phyloP scores from a whole-genome alignment of 2,797 vertebrate species.

The Tapirus indicus region DNA sequence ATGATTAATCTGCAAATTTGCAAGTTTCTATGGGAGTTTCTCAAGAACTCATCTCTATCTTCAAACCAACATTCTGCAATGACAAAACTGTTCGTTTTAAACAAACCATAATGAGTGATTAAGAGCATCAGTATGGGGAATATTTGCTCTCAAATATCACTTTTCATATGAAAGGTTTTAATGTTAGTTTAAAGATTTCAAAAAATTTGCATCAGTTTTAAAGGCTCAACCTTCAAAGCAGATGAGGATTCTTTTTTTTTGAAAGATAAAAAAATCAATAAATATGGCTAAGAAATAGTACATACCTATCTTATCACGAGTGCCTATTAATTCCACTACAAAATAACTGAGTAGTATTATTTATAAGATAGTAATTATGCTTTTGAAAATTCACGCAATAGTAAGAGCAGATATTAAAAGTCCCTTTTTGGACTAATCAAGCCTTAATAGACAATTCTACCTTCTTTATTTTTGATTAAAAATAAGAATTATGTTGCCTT shows the following conservation, averaged over 20 bases:
- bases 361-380: neutral
- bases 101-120: neutral
- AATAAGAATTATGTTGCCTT: neutral
- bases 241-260: neutral
- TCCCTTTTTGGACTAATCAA: neutral
- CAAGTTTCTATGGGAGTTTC: neutral
- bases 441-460: neutral
- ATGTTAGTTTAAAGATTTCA: neutral
- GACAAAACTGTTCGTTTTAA: neutral
- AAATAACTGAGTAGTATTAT: neutral
- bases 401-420: neutral
- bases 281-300: neutral
- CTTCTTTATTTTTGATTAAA: conserved; percentile 35
- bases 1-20: neutral
- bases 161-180: neutral
- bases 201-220: conserved; percentile 14
- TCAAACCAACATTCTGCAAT: neutral
- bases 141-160: neutral
- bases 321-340: conserved; percentile 19
- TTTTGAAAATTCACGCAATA: conserved; percentile 40
- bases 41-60: neutral
- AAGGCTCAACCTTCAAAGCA: conserved; percentile 17
- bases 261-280: conserved; percentile 31
- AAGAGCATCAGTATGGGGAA: neutral
- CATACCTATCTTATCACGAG: neutral